Base-by-base conservation (phyloP, 1,140 invertebrate species). In the Artemia franciscana region DNA sequence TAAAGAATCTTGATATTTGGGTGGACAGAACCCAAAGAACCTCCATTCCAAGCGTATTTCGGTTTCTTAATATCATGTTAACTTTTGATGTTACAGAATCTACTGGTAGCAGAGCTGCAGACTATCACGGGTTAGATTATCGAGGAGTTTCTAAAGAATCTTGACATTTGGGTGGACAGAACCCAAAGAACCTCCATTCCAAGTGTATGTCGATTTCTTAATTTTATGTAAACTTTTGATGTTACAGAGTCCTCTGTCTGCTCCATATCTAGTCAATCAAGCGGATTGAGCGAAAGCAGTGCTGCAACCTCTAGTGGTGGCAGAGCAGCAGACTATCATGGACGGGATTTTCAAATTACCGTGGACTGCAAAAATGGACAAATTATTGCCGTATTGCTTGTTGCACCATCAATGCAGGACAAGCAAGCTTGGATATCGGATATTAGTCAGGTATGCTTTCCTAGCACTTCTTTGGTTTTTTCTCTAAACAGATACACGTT, bases 391-490 rank as follows among this genome's bases (percentile, higher is more conserved):
- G 80, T 91, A 24, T 88, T 89, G 73, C 74, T 95, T 21, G 76
- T 88, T 56, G 85, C 86, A 25, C 81, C 85, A 15, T 85, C 84
- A 4, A 77, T 84, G 58, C 84, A 92, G 75, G 90, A 94, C 69
- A 95, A 94, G 73, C 84, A 88, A 7, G 89, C 88, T 2, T 95
- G 91, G 91, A 90, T 91, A 65, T 88, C 85, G 67, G 91, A 95
- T 70, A 87, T 95, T 62, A 87, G 84, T 64, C 82, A 84, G 75
- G 81, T 82, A 67, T 66, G 62, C 30, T n/a, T 24, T 15, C 9
- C 9, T 2, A 9, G 3, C 60, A n/a, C 1, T 51, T 7, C n/a
- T 5, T 21, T 23, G n/a, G n/a, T n/a, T n/a, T n/a, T n/a, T n/a
- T n/a, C n/a, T n/a, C n/a, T n/a, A n/a, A n/a, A n/a, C n/a, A n/a